Evolutionary conservation across 1,140 invertebrate genomes (phyloP).

Genomic region (Leptestheria dahalacensis): DNA sequence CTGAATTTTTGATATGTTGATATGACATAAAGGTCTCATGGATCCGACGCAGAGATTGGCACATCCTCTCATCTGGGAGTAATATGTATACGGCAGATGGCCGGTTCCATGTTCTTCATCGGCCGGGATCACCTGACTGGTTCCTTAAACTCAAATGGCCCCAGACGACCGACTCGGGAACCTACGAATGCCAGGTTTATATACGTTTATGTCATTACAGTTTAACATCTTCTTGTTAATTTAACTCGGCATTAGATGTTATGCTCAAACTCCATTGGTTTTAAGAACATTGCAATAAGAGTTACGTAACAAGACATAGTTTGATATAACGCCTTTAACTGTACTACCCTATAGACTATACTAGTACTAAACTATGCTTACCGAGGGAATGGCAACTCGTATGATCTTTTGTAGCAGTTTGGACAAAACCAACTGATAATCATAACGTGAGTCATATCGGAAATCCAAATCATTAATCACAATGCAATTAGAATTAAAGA

Average conservation of each 20-base stretch:
- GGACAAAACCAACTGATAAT: too few species aligned
- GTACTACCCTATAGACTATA: too few species aligned
- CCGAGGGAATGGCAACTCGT: too few species aligned
- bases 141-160: slow-evolving; percentile 38
- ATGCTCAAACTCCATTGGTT: background rate
- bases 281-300: too few species aligned
- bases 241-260: background rate
- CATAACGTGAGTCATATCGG: too few species aligned
- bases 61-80: slow-evolving; percentile 31
- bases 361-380: too few species aligned
- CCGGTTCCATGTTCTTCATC: slow-evolving; percentile 30
- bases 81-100: slow-evolving; percentile 32
- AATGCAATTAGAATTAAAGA: too few species aligned
- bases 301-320: too few species aligned
- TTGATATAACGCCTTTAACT: too few species aligned
- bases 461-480: too few species aligned
- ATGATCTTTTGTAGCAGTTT: too few species aligned
- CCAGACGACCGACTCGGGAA: slow-evolving; percentile 32
- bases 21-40: slow-evolving; percentile 35
- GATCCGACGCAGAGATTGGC: slow-evolving; percentile 32
- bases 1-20: too few species aligned
- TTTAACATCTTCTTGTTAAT: background rate
- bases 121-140: slow-evolving; percentile 35
- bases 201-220: background rate
- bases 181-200: slow-evolving; percentile 37